Percentiles rank a stretch among this genome's conserved stretches.
phyloP scores from a whole-genome alignment of 2,888 invertebrate species.

The Cryptus viduatorius region DNA sequence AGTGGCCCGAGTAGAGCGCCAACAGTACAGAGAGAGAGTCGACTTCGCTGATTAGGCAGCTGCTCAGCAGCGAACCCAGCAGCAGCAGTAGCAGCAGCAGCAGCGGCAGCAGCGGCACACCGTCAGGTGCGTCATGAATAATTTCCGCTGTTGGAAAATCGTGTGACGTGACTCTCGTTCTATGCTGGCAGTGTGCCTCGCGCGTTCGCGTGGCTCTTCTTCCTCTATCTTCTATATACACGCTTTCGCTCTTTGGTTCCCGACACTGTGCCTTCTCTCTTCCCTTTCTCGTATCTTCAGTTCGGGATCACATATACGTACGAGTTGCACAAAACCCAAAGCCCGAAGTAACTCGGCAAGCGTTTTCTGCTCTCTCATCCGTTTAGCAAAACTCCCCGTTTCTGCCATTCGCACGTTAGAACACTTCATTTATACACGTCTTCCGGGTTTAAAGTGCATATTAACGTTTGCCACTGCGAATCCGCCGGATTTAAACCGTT shows the following conservation, averaged over 20 bases:
- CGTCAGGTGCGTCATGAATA: constrained; percentile 68
- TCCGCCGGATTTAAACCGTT: constrained; percentile 37
- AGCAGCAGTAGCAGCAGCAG: not conserved
- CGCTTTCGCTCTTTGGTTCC: constrained; percentile 21
- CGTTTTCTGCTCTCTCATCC: constrained; percentile 42
- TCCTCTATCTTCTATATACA: constrained; percentile 7
- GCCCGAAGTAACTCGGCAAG: constrained; percentile 51
- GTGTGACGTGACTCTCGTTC: constrained; percentile 52
- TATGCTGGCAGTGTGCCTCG: constrained; percentile 58
- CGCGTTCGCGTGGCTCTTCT: constrained; percentile 29
- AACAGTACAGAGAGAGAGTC: constrained; percentile 39
- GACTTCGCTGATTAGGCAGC: constrained; percentile 66
- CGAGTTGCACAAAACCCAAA: constrained; percentile 39
- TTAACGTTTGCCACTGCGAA: constrained; percentile 49
- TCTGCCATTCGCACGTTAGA: constrained; percentile 46
- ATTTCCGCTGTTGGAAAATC: constrained; percentile 65
- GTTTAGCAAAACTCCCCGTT: constrained; percentile 18
- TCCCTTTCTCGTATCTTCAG: constrained; percentile 51
- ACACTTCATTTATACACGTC: constrained; percentile 52
- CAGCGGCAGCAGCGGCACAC: constrained; percentile 28
- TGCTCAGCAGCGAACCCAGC: constrained; percentile 51
- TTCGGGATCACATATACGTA: constrained; percentile 28
- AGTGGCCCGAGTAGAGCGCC: constrained; percentile 27
- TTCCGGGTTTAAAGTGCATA: constrained; percentile 64
- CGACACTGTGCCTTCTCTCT: not conserved